Percentiles rank a stretch among this genome's conserved stretches.
Conservation (phyloP, 2,113 vertebrate species). For the Anguilla rostrata region DNA sequence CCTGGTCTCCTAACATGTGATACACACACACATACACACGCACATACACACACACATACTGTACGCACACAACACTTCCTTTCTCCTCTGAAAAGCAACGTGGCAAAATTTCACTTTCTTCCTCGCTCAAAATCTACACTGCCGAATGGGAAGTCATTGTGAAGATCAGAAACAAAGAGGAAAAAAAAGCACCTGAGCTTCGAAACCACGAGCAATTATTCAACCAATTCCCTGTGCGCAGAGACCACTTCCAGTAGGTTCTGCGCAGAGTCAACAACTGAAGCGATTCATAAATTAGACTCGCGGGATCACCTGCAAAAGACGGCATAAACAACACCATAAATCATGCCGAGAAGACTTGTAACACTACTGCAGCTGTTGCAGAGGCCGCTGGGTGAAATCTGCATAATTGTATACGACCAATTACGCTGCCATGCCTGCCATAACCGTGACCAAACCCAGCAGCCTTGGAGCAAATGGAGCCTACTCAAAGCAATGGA, state of each 20-base stretch:
- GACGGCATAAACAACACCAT: constrained; percentile 48
- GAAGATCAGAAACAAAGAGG: constrained; percentile 42
- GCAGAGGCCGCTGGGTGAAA: constrained; percentile 28
- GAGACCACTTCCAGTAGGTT: constrained; percentile 40
- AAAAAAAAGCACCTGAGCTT: constrained; percentile 22
- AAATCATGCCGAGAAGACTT: constrained; percentile 52
- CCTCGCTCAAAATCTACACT: constrained; percentile 40
- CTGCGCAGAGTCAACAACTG: constrained; percentile 36
- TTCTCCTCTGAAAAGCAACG: constrained; percentile 1
- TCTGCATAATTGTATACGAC: constrained; percentile 42
- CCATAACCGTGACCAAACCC: too few species aligned
- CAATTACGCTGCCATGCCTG: not conserved
- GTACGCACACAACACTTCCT: not conserved
- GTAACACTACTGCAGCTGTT: constrained; percentile 34
- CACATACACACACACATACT: too few species aligned
- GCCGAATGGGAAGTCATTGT: constrained; percentile 10
- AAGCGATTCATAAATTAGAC: constrained; percentile 63
- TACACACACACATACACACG: too few species aligned
- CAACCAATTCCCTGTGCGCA: constrained; percentile 41
- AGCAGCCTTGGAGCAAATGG: too few species aligned
- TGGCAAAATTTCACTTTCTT: constrained; percentile 7
- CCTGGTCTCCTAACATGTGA: not conserved
- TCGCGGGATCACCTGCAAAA: constrained; percentile 60
- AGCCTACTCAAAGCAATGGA: too few species aligned
- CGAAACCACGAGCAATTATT: constrained; percentile 49